These are phyloP conservation scores for Zygogramma bicolorata DNA, from an alignment of 2,888 invertebrate species.

Conservation along the genomic window DNA sequence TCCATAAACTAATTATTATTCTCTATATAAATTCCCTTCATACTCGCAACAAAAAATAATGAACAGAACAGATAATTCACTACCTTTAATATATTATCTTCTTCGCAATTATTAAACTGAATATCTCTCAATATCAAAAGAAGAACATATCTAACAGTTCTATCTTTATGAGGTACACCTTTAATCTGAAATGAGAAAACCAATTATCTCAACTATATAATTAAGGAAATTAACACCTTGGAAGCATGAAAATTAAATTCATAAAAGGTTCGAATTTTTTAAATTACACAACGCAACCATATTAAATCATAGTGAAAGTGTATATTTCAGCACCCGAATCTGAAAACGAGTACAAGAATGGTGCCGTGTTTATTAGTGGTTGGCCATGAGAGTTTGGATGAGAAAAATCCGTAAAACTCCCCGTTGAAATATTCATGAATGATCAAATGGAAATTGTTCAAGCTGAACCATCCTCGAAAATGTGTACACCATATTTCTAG, in stretches of 20 bases:
- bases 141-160: background rate
- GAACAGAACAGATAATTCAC: background rate
- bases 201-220: conserved; percentile 3
- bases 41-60: background rate
- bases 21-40: background rate
- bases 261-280: background rate
- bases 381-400: too few species aligned
- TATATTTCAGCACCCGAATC: background rate
- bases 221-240: conserved; percentile 1
- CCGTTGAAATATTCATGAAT: too few species aligned
- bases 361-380: too few species aligned
- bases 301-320: background rate
- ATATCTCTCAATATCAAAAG: background rate
- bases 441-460: too few species aligned
- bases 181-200: background rate
- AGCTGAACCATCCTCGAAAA: too few species aligned
- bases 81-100: background rate
- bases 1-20: too few species aligned
- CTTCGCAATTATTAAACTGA: background rate
- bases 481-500: too few species aligned
- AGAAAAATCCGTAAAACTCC: too few species aligned
- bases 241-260: background rate
- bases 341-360: background rate
- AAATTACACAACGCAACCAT: background rate
- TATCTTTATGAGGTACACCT: background rate